Conservation (phyloP, 2,113 vertebrate species). For the Lophius piscatorius region DNA sequence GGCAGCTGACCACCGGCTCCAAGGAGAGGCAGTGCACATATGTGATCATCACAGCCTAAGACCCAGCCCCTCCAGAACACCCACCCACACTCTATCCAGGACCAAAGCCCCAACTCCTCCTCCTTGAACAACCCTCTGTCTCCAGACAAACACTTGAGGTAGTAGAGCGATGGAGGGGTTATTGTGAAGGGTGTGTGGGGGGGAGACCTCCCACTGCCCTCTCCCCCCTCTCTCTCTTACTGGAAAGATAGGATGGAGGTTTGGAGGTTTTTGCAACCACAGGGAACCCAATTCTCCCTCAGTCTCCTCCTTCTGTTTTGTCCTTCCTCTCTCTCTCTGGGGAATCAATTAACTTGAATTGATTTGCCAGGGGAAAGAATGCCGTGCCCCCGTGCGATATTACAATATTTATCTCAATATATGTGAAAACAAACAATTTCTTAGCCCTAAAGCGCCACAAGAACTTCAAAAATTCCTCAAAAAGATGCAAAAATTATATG, state of each 20-base stretch:
- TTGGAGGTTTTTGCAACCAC: constrained; percentile 66
- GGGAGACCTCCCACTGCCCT: constrained; percentile 29
- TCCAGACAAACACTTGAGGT: constrained; percentile 46
- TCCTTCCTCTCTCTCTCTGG: constrained; percentile 64
- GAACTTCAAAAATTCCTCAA: constrained; percentile 28
- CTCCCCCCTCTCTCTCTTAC: constrained; percentile 46
- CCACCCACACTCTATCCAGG: constrained; percentile 48
- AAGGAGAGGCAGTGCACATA: constrained; percentile 83
- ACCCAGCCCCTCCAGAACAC: constrained; percentile 43
- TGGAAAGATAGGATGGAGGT: constrained; percentile 35
- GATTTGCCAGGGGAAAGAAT: constrained; percentile 79
- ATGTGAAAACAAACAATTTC: constrained; percentile 59
- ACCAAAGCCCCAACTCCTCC: constrained; percentile 49
- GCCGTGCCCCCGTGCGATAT: constrained; percentile 55
- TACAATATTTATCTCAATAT: constrained; percentile 65
- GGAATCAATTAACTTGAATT: constrained; percentile 74
- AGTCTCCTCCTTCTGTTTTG: constrained; percentile 69
- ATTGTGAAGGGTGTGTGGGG: constrained; percentile 22
- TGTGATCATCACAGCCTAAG: constrained; percentile 81
- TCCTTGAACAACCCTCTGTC: constrained; percentile 56
- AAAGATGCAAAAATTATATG: constrained; percentile 38
- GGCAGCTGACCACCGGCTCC: constrained; percentile 82
- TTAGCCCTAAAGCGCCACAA: constrained; percentile 41
- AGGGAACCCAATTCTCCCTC: constrained; percentile 59
- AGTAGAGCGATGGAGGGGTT: constrained; percentile 65